Base-by-base conservation (phyloP, 53 echinoderm and acorn worm species). In the Temnopleurus reevesii region DNA sequence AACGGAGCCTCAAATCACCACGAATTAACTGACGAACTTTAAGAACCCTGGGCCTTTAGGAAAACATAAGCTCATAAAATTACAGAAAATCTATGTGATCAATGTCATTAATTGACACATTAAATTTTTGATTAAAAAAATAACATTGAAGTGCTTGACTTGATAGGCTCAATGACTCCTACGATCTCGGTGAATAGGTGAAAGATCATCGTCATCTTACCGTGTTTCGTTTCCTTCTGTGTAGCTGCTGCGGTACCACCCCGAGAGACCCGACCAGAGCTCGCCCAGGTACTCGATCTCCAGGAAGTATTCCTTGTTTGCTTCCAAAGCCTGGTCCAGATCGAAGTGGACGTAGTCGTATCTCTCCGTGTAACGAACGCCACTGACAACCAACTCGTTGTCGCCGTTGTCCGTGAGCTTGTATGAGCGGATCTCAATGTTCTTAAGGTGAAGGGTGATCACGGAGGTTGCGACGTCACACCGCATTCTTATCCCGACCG, bases 191-290 rank as follows among this genome's bases (percentile, higher is more conserved):
- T n/a, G n/a, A n/a, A n/a, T n/a, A n/a, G n/a, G n/a, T n/a, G 71
- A 17, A 13, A 63, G 63, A 33, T 23, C n/a, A 21, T 38, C n/a
- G 55, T 7, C 13, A 4, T 89, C 96, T 93, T 57, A 99, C 99
- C 76, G 89, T 61, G 89, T 91, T 45, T 96, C 99, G 2, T 91
- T 93, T 8, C 77, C 87, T 34, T 57, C 89, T 19, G 79, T 57
- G 91, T 96, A 99, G 23, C 82, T 89, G 59, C 96, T 99, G 21
- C 99, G 86, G 90, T 99, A 99, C 45, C 93, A 99, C 19, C 99
- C 99, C 1, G 93, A 94, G 23, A 99, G 89, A 31, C 93, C 93
- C 33, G 93, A 90, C 38, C 71, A 54, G 15, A 99, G 92, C n/a
- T 92, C 92, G 0, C 99, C 99, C 1, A 93, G 86, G 89, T 94